Evolutionary conservation across 92 coral and sea anemone genomes (phyloP).

Genomic region (Micromussa lordhowensis): DNA sequence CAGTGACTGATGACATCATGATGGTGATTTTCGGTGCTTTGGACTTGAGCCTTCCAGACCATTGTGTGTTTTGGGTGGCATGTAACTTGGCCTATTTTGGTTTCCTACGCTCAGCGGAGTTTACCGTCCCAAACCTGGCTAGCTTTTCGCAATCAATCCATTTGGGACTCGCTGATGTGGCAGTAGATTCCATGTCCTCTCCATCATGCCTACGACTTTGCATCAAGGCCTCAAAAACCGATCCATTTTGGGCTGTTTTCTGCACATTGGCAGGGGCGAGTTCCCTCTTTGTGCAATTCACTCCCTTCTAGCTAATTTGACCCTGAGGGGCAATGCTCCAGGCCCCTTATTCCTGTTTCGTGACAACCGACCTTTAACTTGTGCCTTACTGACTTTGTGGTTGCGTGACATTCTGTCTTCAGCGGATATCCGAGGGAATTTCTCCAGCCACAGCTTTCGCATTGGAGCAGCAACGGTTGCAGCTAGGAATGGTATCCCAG

Average conservation of each 20-base stretch:
- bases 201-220: conserved; percentile 19
- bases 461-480: conserved; percentile 27
- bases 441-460: conserved; percentile 24
- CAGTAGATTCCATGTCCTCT: background rate
- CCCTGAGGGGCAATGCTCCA: background rate
- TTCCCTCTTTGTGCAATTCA: conserved; percentile 31
- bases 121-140: conserved; percentile 3
- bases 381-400: background rate
- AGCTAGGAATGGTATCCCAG: conserved; percentile 25
- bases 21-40: too few species aligned
- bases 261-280: conserved; percentile 21
- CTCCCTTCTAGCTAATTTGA: background rate
- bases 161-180: conserved; percentile 4
- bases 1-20: too few species aligned
- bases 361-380: background rate
- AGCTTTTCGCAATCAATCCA: conserved; percentile 4
- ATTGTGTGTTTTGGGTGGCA: too few species aligned
- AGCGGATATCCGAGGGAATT: conserved; percentile 7
- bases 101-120: too few species aligned
- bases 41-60: too few species aligned
- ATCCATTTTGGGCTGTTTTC: conserved; percentile 31
- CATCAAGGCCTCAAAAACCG: conserved; percentile 48
- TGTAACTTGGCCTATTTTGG: too few species aligned
- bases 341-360: conserved; percentile 10
- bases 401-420: background rate